Base-by-base conservation (phyloP, 1,140 invertebrate genomes). In the Harlomillsia oculata region DNA sequence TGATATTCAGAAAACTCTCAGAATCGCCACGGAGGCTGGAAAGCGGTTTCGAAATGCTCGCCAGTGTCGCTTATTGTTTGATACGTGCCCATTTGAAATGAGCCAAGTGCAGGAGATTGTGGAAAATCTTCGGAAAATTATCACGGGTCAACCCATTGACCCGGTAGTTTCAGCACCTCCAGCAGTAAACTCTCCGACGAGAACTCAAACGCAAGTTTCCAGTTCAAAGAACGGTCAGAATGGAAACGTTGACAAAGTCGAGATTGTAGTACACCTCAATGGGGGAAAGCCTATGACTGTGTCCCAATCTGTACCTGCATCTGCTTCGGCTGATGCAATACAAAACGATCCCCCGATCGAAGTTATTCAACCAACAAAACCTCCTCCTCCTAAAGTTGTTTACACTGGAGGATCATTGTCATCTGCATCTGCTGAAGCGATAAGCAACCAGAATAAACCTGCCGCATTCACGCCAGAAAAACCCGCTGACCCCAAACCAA, bases 11-110 rank as follows among this genome's bases (percentile, higher is more conserved):
- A 28, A 52, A 29, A 44, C 34, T 1, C 48, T 58, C 28, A 32
- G 32, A 34, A 52, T 58, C 13, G 56, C 48, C 21, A n/a, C 40
- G 4, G 56, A 58, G 30, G 48, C 34, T 0, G 56, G 56, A 13
- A 13, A 30, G 11, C 51, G 40, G 23, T 9, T 52, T 18, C 26
- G 48, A 45, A 52, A 49, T 34, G 4, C 48, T 2, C 16, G 56
- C 18, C 56, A 58, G 25, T 58, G 56, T 50, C 29, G 56, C 11
- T 41, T 58, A 14, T 39, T 58, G 14, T 58, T 58, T 28, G 48
- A 58, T 41, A 6, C 16, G 8, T 58, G 56, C 39, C 56, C 56
- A 11, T 41, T 58, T 36, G 48, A 45, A 6, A 6, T 30, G 6
- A 29, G 40, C 16, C 48, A 52, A 45, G 20, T 58, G 8, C 41